phyloP scores from a whole-genome alignment of 2,797 vertebrate genomes.

The Intellagama lesueurii region DNA sequence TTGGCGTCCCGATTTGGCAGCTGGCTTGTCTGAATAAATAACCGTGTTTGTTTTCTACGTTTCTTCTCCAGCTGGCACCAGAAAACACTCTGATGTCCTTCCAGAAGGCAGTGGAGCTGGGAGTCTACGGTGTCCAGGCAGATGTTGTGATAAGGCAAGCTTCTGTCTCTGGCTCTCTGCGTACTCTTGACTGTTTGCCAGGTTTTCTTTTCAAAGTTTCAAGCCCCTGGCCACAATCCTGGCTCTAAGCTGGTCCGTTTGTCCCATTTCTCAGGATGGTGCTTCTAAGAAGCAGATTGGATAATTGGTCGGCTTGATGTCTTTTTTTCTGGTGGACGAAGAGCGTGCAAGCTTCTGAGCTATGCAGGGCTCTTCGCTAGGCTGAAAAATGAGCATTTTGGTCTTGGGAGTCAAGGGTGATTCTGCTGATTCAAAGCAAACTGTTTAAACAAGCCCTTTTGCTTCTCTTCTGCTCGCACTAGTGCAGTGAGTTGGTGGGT shows the following conservation, averaged over 20 bases:
- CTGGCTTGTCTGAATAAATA: fast-evolving
- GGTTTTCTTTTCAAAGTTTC: not conserved
- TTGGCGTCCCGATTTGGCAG: not conserved
- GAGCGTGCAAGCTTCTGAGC: not conserved
- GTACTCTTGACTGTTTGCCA: not conserved
- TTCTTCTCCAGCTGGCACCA: slow-evolving; percentile 85
- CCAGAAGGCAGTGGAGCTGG: slow-evolving; percentile 90
- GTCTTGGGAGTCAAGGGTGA: not conserved
- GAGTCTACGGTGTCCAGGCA: slow-evolving; percentile 86
- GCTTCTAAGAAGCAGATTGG: not conserved
- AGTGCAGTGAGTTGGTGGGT: no score
- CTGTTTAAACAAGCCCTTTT: not conserved
- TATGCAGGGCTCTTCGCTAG: not conserved
- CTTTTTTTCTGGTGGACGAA: not conserved
- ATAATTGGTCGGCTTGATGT: no score
- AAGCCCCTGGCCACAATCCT: fast-evolving
- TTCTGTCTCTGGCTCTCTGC: no score
- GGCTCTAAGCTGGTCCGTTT: not conserved
- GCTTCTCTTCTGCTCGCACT: not conserved
- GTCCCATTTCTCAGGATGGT: not conserved
- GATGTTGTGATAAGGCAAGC: slow-evolving; percentile 91
- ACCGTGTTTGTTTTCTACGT: not conserved
- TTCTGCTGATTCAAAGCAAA: not conserved
- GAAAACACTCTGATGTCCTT: slow-evolving; percentile 97
- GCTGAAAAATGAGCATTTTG: no score